A percentile compares a stretch with the other conserved stretches of the same genome.
phyloP scores from a whole-genome alignment of 1,140 invertebrate species.

The Adoxophyes honmai region DNA sequence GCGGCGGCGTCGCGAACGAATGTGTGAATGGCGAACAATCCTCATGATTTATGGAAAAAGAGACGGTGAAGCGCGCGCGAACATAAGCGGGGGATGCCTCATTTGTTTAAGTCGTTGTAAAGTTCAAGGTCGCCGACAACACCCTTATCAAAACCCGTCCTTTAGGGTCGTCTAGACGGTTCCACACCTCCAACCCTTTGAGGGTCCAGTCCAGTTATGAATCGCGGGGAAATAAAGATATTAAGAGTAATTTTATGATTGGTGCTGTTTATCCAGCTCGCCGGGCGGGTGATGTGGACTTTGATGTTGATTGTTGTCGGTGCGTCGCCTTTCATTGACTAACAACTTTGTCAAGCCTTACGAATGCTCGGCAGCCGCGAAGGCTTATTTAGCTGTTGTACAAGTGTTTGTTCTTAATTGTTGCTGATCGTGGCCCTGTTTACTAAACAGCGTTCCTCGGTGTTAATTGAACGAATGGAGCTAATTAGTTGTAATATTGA shows the following conservation, averaged over 20 bases:
- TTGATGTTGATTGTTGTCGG: not conserved
- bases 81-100: constrained; percentile 32
- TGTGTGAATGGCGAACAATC: not conserved
- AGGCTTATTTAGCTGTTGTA: not conserved
- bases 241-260: not conserved
- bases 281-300: not conserved
- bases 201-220: constrained; percentile 57
- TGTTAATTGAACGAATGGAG: constrained; percentile 2
- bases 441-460: not conserved
- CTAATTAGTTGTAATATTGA: constrained; percentile 7
- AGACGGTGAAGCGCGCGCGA: constrained; percentile 5
- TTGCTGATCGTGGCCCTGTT: not conserved
- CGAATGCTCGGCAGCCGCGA: not conserved
- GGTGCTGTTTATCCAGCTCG: not conserved
- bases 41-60: constrained; percentile 13
- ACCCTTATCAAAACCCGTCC: constrained; percentile 65
- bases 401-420: not conserved
- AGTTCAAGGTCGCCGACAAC: constrained; percentile 67
- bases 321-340: not conserved
- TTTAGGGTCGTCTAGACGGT: constrained; percentile 70
- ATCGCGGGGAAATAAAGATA: constrained; percentile 24
- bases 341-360: not conserved
- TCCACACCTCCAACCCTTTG: constrained; percentile 66
- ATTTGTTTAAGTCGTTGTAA: constrained; percentile 67
- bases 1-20: not conserved